Evolutionary conservation across 1,140 invertebrate species (phyloP), one percentile per base, ranked within the genome.

Genomic region (Nylanderia fulva): DNA sequence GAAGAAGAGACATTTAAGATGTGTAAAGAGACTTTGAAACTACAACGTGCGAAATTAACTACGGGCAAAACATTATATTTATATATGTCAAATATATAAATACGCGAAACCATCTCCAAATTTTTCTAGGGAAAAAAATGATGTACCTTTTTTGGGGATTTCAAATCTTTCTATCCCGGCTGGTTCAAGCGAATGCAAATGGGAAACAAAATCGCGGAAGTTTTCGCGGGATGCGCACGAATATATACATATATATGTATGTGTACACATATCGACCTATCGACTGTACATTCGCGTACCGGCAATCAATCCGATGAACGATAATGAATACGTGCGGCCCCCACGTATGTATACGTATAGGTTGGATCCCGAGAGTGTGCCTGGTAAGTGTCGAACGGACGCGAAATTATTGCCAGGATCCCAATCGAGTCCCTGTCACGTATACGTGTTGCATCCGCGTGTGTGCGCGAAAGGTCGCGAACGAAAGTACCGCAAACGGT

Each of bases 401-500:
- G 80, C 85, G 66, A 86, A 85, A 77, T 85, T 76, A 86, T 84
- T 85, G 85, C 85, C 83, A 76, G 56, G 74, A 86, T 86, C 63
- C 15, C 72, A 85, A 77, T 52, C 72, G 72, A 68, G 58, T 77
- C 85, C 61, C 69, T 72, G 85, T 87, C 86, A 85, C 66, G 84
- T 64, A n/a, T n/a, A 85, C 71, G 75, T 18, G 45, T 42, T 66
- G 64, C 76, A 69, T 60, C 27, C 75, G 75, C 72, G 74, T 54
- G 64, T 85, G 74, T 54, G 64, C 77, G 56, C 61, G 84, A 87
- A 85, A 86, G 82, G 82, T 85, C 42, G 63, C 63, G 63, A 85
- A 68, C 83, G 72, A 84, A 86, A 83, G 69, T 84, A 63, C 64
- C n/a, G 86, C 83, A 42, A 85, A 75, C 60, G 85, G 80, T 86